phyloP scores from a whole-genome alignment of 2,113 vertebrate species.

The Amphiprion percula region DNA sequence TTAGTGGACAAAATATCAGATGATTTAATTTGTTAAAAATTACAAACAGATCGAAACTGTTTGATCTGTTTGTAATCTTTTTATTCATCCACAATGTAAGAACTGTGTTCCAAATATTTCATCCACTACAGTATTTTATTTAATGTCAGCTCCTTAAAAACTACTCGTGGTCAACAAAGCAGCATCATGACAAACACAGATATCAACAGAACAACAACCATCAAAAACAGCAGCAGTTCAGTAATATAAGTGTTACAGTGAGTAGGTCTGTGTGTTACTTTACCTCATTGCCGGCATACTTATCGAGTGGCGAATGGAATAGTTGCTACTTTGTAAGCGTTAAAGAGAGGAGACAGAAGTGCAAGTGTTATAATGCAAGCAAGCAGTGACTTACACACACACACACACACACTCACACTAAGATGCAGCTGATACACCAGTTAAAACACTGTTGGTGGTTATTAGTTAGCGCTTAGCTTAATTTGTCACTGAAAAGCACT shows the following conservation, averaged over 20 bases:
- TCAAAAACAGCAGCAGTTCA: neutral
- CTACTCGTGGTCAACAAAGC: too few species aligned
- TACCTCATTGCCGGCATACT: conserved; percentile 99
- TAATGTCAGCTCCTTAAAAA: too few species aligned
- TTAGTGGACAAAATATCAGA: conserved; percentile 7
- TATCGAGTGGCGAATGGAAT: conserved; percentile 99
- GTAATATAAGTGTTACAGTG: neutral
- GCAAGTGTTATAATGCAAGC: conserved; percentile 80
- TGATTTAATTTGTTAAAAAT: neutral
- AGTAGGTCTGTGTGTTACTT: conserved; percentile 74
- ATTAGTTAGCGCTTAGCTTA: neutral
- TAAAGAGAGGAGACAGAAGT: conserved; percentile 83
- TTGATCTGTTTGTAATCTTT: too few species aligned
- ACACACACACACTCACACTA: neutral
- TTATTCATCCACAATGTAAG: too few species aligned
- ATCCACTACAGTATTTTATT: too few species aligned
- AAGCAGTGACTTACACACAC: conserved; percentile 1
- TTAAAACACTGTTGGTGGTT: neutral
- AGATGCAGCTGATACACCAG: neutral
- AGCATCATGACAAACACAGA: neutral
- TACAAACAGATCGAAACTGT: too few species aligned
- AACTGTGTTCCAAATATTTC: too few species aligned
- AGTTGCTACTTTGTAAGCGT: conserved; percentile 94
- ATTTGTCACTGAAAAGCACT: too few species aligned
- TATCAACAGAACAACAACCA: neutral